Evolutionary conservation across 1,140 invertebrate species (phyloP), one percentile per base, ranked within the genome.

Genomic region (Ips typographus): DNA sequence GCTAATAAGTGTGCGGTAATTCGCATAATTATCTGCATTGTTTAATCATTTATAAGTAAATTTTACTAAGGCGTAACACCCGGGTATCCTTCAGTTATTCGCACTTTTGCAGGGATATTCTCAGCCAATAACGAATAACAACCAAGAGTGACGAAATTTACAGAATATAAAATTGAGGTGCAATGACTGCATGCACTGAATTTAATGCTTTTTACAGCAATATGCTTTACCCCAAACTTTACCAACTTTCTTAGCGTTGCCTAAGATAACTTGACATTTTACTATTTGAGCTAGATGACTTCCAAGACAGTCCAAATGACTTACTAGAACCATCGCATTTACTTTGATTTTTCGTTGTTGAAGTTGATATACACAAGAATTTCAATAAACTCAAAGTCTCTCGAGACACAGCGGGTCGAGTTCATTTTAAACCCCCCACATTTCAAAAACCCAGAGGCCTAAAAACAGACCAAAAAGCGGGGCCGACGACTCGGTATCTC

Each of bases 391-490:
- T 22, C 22, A 22, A 22, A 22, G 44, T 49, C 7, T 8, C 22
- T 49, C 22, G 22, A 49, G 44, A 49, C 44, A 22, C 22, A 49
- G 6, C 6, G 44, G 44, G 6, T 37, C 59, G 47, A 43, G 59
- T 47, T 61, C 59, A 22, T 47, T 47, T 47, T 39, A 40, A 38
- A 61, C 36, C 22, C 59, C n/a, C 22, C 56, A 51, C 5, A 22
- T 6, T n/a, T 55, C 3, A 5, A 53, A 65, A 65, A 42, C 8
- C n/a, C 37, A 53, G 61, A 51, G 47, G 61, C 36, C 51, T 51
- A 39, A 63, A 63, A 63, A 63, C 47, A 52, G 44, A 63, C 44
- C 47, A 52, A 63, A 63, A 63, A 63, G 42, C n/a, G 38, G 39
- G 47, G 38, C 49, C 61, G 51, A 63, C 61, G 61, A 51, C 42